Evolutionary conservation across 1,140 invertebrate genomes (phyloP).

Genomic region (Trichoplusia ni): DNA sequence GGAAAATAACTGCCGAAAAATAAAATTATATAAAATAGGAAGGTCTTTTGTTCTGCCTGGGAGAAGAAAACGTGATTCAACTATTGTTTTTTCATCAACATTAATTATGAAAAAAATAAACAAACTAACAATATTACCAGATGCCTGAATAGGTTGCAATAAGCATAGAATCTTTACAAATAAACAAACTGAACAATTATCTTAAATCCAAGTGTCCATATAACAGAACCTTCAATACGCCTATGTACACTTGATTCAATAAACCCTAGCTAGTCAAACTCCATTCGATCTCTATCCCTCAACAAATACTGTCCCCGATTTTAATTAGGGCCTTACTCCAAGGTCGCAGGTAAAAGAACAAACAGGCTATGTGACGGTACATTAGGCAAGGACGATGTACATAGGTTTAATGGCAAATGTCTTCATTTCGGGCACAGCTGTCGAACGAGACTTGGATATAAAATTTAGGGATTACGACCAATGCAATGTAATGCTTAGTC

Average conservation of each 20-base stretch:
- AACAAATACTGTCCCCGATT: slow-evolving; percentile 1
- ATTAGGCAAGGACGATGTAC: slow-evolving; percentile 17
- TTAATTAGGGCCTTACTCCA: slow-evolving; percentile 10
- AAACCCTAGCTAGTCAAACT: background rate
- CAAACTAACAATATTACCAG: too few species aligned
- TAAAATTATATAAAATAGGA: too few species aligned
- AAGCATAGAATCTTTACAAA: too few species aligned
- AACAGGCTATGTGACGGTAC: slow-evolving; percentile 7
- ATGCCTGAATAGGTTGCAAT: too few species aligned
- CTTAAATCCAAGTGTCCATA: background rate
- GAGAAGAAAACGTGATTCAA: too few species aligned
- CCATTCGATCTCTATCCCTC: background rate
- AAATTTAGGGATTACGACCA: slow-evolving; percentile 27
- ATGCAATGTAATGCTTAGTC: slow-evolving; percentile 13
- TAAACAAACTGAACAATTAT: too few species aligned
- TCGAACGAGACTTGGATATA: slow-evolving; percentile 26
- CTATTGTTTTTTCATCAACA: too few species aligned
- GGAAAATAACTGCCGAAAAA: too few species aligned
- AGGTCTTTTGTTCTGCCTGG: too few species aligned
- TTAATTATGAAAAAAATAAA: too few species aligned
- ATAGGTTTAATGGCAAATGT: slow-evolving; percentile 30
- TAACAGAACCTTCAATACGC: background rate
- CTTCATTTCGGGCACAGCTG: slow-evolving; percentile 29
- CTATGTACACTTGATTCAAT: background rate
- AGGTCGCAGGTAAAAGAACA: slow-evolving; percentile 22